Evolutionary conservation across 2,888 invertebrate genomes (phyloP).

Genomic region (Lottia scabra): DNA sequence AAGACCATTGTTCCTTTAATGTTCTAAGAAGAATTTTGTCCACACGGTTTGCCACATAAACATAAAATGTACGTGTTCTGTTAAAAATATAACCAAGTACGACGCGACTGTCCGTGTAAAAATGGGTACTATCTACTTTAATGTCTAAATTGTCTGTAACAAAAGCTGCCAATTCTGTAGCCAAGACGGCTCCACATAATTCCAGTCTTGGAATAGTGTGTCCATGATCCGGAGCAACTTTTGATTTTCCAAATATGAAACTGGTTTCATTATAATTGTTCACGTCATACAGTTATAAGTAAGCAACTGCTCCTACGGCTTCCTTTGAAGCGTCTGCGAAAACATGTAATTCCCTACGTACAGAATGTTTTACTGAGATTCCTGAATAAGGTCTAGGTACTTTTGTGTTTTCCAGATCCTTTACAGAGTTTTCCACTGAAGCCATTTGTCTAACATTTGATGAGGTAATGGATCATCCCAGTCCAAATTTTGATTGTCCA

Average conservation of each 20-base stretch:
- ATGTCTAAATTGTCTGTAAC: neutral
- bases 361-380: neutral
- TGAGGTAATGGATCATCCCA: neutral
- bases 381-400: neutral
- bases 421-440: neutral
- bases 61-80: constrained; percentile 14
- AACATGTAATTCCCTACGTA: neutral
- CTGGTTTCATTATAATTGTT: neutral
- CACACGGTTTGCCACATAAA: constrained; percentile 14
- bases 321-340: neutral
- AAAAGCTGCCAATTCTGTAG: constrained; percentile 16
- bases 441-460: neutral
- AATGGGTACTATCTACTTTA: neutral
- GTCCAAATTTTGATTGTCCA: neutral
- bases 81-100: constrained; percentile 17
- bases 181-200: constrained; percentile 25
- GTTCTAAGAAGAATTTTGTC: constrained; percentile 11
- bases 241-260: neutral
- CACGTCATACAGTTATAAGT: neutral
- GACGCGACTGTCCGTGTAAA: constrained; percentile 19
- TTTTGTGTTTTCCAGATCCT: neutral
- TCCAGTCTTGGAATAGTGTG: constrained; percentile 26
- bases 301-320: neutral
- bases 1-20: neutral
- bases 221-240: neutral